These are phyloP conservation scores for Littorina saxatilis DNA, from an alignment of 1,140 invertebrate genomes.

Conservation along the genomic window DNA sequence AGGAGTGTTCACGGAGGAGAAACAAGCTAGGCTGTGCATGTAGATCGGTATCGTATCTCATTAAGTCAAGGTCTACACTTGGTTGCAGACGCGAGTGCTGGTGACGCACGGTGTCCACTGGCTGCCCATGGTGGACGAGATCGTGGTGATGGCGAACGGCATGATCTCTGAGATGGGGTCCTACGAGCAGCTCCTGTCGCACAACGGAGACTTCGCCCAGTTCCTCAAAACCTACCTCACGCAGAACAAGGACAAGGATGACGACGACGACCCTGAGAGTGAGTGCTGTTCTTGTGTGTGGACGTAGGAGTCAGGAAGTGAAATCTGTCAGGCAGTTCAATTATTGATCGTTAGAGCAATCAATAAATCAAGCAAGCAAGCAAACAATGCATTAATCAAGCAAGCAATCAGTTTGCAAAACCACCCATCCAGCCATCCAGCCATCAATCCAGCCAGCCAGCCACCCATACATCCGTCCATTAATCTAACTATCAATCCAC, in stretches of 20 bases:
- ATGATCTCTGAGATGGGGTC: constrained; percentile 72
- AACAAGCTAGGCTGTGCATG: too few species aligned
- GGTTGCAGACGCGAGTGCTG: constrained; percentile 67
- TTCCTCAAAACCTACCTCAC: constrained; percentile 69
- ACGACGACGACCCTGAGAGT: constrained; percentile 61
- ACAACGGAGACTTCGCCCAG: constrained; percentile 73
- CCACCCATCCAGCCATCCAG: too few species aligned
- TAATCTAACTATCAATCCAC: too few species aligned
- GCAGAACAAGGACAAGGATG: constrained; percentile 46
- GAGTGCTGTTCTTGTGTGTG: constrained; percentile 27
- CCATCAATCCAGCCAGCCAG: too few species aligned
- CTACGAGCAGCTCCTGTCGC: constrained; percentile 68
- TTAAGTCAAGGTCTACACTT: too few species aligned
- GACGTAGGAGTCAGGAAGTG: neutral
- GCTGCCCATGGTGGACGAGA: constrained; percentile 78
- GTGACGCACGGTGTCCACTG: constrained; percentile 73
- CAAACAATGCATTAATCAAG: too few species aligned
- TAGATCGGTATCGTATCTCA: too few species aligned
- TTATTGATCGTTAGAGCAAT: constrained; percentile 36
- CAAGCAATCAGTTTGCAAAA: neutral
- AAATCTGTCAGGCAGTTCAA: constrained; percentile 39
- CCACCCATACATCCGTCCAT: too few species aligned
- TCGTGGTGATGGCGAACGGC: constrained; percentile 77
- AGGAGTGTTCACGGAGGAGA: too few species aligned
- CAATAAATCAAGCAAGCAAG: neutral